Evolutionary conservation across 2,888 invertebrate species (phyloP).

Genomic region (Piscicola geometra): DNA sequence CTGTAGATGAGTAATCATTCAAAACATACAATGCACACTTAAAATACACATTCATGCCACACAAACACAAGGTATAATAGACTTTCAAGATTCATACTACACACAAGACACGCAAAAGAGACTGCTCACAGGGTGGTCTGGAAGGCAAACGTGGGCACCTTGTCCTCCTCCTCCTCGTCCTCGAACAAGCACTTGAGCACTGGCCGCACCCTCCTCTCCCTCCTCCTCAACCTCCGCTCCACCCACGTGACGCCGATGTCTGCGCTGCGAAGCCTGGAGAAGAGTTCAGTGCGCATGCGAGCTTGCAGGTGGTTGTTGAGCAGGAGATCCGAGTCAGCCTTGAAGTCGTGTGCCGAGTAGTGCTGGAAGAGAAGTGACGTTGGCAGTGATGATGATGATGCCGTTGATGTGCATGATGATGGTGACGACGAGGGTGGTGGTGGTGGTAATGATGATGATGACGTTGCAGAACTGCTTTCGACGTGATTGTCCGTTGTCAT

Average conservation of each 20-base stretch:
- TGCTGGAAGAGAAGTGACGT: conserved; percentile 1
- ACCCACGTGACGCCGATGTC: conserved; percentile 29
- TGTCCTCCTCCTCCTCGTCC: conserved; percentile 75
- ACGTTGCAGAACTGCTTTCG: neutral
- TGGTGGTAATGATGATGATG: no score
- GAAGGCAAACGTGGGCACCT: conserved; percentile 46
- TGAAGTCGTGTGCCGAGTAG: conserved; percentile 2
- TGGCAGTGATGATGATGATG: neutral
- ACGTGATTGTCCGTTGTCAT: neutral
- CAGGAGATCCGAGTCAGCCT: neutral
- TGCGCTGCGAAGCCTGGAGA: conserved; percentile 10
- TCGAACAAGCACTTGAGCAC: conserved; percentile 68
- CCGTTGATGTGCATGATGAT: no score
- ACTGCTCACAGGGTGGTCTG: neutral
- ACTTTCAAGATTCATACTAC: no score
- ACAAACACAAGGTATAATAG: no score
- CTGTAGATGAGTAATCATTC: no score
- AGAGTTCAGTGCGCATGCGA: neutral
- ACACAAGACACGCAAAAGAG: neutral
- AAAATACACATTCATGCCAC: no score
- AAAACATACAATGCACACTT: no score
- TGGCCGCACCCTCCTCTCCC: conserved; percentile 57
- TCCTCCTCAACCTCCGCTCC: conserved; percentile 16
- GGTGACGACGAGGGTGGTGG: no score
- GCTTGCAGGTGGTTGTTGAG: neutral